Evolutionary conservation across 1,140 invertebrate species (phyloP).

Genomic region (Monomorium pharaonis): DNA sequence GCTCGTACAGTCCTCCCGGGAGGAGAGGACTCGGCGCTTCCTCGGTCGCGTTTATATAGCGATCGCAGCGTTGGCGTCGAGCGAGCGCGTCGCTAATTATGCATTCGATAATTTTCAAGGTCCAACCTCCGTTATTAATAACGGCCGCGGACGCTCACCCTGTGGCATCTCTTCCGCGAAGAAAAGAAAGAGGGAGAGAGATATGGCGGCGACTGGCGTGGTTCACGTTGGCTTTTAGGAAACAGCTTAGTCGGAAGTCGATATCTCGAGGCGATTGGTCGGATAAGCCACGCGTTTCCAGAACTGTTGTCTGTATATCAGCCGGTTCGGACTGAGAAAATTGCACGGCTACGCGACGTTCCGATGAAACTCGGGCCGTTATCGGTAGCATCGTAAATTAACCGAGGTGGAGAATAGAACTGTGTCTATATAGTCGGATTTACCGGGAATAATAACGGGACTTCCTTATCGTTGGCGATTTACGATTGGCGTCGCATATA

Average conservation of each 20-base stretch:
- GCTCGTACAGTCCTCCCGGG: slow-evolving; percentile 54
- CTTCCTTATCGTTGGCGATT: slow-evolving; percentile 4
- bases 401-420: slow-evolving; percentile 38
- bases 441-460: slow-evolving; percentile 46
- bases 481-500: slow-evolving; percentile 58
- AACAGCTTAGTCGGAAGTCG: slow-evolving; percentile 8
- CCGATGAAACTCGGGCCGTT: slow-evolving; percentile 33
- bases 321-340: slow-evolving; percentile 7
- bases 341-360: slow-evolving; percentile 10
- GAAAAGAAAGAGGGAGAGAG: neutral
- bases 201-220: neutral
- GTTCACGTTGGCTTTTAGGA: neutral
- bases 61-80: slow-evolving; percentile 39
- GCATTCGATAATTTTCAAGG: slow-evolving; percentile 20
- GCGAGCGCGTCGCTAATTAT: slow-evolving; percentile 47
- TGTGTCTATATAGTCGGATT: slow-evolving; percentile 1
- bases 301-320: slow-evolving; percentile 8
- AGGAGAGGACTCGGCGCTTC: slow-evolving; percentile 57
- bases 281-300: slow-evolving; percentile 24
- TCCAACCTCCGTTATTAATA: slow-evolving; percentile 15
- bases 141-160: neutral
- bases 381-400: slow-evolving; percentile 54
- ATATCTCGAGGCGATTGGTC: slow-evolving; percentile 34
- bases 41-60: neutral
- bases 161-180: neutral